phyloP scores from a whole-genome alignment of 2,113 vertebrate species.

The Manacus vitellinus region DNA sequence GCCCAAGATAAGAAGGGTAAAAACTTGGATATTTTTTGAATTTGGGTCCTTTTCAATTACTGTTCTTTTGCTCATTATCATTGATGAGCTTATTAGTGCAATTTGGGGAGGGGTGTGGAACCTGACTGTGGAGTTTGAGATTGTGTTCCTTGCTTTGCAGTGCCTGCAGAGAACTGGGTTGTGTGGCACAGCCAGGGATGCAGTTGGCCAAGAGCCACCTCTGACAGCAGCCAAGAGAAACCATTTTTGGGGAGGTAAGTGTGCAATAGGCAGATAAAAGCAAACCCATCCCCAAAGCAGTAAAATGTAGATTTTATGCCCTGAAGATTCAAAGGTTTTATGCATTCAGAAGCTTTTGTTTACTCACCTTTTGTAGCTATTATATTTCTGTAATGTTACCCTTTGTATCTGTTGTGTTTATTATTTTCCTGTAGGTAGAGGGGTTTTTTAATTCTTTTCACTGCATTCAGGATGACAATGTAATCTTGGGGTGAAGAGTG shows the following conservation, averaged over 20 bases:
- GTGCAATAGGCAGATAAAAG: neutral
- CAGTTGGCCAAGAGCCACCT: neutral
- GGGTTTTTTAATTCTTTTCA: neutral
- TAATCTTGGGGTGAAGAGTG: neutral
- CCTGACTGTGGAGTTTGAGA: neutral
- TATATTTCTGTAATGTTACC: neutral
- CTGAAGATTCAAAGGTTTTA: neutral
- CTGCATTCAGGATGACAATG: neutral
- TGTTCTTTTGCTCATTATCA: neutral
- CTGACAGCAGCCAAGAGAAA: neutral
- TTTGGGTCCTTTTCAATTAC: neutral
- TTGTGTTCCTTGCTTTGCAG: neutral
- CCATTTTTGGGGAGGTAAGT: neutral
- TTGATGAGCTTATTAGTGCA: neutral
- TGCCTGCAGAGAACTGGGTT: fast-evolving
- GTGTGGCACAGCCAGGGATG: neutral
- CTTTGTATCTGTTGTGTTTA: neutral
- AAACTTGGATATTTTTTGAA: neutral
- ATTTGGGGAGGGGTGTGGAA: neutral
- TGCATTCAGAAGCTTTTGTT: neutral
- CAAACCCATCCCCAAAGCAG: neutral
- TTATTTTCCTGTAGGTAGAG: neutral
- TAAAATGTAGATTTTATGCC: neutral
- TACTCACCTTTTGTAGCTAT: neutral
- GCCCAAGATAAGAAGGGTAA: neutral